Conservation (phyloP, 1,140 invertebrate species). For the Scaptodrosophila lebanonensis region DNA sequence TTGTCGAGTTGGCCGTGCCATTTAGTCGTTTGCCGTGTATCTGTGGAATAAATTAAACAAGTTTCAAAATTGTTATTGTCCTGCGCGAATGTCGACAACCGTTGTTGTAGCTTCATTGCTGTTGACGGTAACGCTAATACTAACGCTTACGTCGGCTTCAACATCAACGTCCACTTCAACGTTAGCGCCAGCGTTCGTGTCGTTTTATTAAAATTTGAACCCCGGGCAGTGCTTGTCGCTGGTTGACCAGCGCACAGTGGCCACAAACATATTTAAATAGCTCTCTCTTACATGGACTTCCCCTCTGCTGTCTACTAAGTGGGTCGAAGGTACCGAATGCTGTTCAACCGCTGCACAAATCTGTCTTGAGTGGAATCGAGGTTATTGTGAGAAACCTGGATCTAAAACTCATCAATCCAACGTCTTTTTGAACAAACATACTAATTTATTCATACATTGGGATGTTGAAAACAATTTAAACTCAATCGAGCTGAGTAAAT, state of each 20-base stretch:
- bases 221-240: constrained; percentile 18
- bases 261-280: too few species aligned
- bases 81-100: neutral
- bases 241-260: constrained; percentile 9
- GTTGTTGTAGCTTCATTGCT: constrained; percentile 1
- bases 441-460: too few species aligned
- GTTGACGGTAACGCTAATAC: neutral
- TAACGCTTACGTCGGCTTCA: neutral
- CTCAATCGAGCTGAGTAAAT: too few species aligned
- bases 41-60: constrained; percentile 77
- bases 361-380: too few species aligned
- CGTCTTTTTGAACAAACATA: too few species aligned
- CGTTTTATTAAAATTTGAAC: constrained; percentile 25
- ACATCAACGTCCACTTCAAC: neutral
- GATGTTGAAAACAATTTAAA: too few species aligned
- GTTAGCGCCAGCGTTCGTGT: constrained; percentile 6
- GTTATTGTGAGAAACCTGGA: too few species aligned
- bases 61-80: constrained; percentile 41
- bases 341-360: too few species aligned
- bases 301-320: too few species aligned
- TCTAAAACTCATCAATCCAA: too few species aligned
- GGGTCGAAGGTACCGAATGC: too few species aligned
- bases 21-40: constrained; percentile 84
- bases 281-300: too few species aligned
- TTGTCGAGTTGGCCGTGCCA: constrained; percentile 83